Conservation (phyloP, 2,797 vertebrate species). For the Xenopus petersii region DNA sequence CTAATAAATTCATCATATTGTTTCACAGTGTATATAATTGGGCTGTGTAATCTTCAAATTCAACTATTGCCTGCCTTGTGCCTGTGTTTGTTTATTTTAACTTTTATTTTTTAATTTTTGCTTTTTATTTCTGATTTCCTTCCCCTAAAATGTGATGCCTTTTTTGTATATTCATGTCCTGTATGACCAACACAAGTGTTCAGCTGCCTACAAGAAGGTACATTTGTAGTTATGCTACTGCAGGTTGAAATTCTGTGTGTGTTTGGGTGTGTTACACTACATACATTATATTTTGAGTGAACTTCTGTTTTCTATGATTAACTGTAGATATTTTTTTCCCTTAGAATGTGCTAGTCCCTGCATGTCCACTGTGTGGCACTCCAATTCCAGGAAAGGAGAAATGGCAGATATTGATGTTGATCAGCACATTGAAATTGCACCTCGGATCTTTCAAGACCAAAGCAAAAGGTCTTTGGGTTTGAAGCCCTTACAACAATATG, state of each 20-base stretch:
- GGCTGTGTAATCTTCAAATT: neutral
- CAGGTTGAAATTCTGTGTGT: neutral
- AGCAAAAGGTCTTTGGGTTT: constrained; percentile 71
- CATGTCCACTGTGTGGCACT: constrained; percentile 83
- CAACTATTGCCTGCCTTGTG: neutral
- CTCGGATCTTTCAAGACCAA: constrained; percentile 74
- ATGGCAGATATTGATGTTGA: constrained; percentile 84
- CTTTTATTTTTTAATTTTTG: neutral
- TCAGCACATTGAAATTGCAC: constrained; percentile 85
- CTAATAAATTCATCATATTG: no score
- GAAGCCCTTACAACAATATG: no score
- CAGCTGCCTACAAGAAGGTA: constrained; percentile 88
- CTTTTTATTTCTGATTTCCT: constrained; percentile 68
- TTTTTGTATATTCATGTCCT: constrained; percentile 91
- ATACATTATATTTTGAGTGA: no score
- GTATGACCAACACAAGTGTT: constrained; percentile 80
- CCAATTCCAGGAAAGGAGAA: constrained; percentile 82
- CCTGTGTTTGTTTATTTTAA: neutral
- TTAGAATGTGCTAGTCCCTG: constrained; percentile 87
- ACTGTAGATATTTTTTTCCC: neutral
- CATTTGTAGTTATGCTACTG: neutral
- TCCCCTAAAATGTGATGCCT: constrained; percentile 86
- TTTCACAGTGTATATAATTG: neutral
- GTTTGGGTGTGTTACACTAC: no score
- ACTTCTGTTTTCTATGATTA: no score